A percentile compares a stretch with the other conserved stretches of the same genome.
These are phyloP conservation scores for Drosophila kohkoa DNA, from an alignment of 1,140 invertebrate genomes.

Conservation along the genomic window DNA sequence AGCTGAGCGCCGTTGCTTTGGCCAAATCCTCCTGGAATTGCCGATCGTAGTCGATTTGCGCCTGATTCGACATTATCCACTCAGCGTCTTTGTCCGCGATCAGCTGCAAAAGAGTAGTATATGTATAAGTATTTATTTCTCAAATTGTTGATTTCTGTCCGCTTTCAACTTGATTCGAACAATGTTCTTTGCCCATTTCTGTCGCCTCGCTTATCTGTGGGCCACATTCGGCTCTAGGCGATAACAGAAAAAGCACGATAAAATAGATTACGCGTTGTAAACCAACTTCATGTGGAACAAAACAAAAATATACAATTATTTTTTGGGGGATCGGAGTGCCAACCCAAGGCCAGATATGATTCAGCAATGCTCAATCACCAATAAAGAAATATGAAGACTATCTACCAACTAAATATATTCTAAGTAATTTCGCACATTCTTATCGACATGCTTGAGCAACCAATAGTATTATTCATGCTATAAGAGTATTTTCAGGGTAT, in stretches of 20 bases:
- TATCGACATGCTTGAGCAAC: neutral
- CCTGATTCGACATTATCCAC: slow-evolving; percentile 75
- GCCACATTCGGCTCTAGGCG: slow-evolving; percentile 39
- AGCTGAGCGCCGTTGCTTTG: slow-evolving; percentile 92
- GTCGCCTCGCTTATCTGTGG: slow-evolving; percentile 50
- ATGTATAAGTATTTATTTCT: slow-evolving; percentile 1
- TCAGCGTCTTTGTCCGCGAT: slow-evolving; percentile 36
- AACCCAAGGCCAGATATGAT: slow-evolving; percentile 23
- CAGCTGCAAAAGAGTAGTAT: slow-evolving; percentile 42
- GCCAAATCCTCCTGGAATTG: slow-evolving; percentile 94
- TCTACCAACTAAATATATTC: neutral
- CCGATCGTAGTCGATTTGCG: slow-evolving; percentile 89
- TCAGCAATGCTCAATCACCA: neutral
- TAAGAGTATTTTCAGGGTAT: neutral
- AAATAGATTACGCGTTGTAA: slow-evolving; percentile 70
- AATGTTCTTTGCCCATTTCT: slow-evolving; percentile 44
- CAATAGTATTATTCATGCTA: neutral
- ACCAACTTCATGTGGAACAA: slow-evolving; percentile 1
- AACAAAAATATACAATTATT: neutral
- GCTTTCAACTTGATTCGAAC: slow-evolving; percentile 26
- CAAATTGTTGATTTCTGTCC: slow-evolving; percentile 35
- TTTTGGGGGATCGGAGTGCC: slow-evolving; percentile 11
- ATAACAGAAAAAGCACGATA: slow-evolving; percentile 63
- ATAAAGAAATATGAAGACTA: neutral
- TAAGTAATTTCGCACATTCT: neutral